Evolutionary conservation across 2,888 invertebrate species (phyloP).

Genomic region (Aporophyla nigra): DNA sequence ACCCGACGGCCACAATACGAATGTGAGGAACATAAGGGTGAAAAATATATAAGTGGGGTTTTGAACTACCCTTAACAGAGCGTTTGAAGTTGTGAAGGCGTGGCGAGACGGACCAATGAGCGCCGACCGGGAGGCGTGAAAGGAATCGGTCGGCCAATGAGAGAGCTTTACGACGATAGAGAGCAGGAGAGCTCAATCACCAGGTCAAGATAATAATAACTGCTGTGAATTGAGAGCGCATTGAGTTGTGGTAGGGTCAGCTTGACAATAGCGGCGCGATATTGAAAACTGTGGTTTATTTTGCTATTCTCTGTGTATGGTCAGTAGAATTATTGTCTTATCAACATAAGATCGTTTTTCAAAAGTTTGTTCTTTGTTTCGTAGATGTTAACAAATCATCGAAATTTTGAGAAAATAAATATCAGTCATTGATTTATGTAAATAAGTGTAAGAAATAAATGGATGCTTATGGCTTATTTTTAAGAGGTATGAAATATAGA

Average conservation of each 20-base stretch:
- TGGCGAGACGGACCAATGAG: slow-evolving; percentile 83
- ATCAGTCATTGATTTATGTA: slow-evolving; percentile 1
- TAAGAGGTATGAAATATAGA: slow-evolving; percentile 18
- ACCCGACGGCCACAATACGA: slow-evolving; percentile 84
- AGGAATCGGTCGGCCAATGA: slow-evolving; percentile 82
- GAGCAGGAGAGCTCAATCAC: slow-evolving; percentile 90
- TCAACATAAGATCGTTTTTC: slow-evolving; percentile 44
- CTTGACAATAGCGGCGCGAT: slow-evolving; percentile 85
- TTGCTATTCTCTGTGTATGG: slow-evolving; percentile 72
- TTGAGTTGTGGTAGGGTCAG: slow-evolving; percentile 89
- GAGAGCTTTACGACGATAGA: slow-evolving; percentile 76
- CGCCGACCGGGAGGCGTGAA: slow-evolving; percentile 83
- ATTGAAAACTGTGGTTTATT: slow-evolving; percentile 81
- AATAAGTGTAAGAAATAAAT: slow-evolving; percentile 9
- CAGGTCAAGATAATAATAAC: slow-evolving; percentile 91
- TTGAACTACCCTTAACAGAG: slow-evolving; percentile 87
- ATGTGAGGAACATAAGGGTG: slow-evolving; percentile 89
- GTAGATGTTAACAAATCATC: not conserved
- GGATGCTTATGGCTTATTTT: slow-evolving; percentile 5
- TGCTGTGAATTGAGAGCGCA: slow-evolving; percentile 90
- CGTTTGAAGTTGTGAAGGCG: slow-evolving; percentile 85
- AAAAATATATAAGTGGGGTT: slow-evolving; percentile 90
- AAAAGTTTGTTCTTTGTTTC: slow-evolving; percentile 25
- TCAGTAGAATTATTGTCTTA: slow-evolving; percentile 70
- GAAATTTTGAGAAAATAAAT: not conserved